Percentiles rank a stretch among this genome's conserved stretches.
These are phyloP conservation scores for Orthosia cruda DNA, from an alignment of 2,888 invertebrate genomes.

Conservation along the genomic window DNA sequence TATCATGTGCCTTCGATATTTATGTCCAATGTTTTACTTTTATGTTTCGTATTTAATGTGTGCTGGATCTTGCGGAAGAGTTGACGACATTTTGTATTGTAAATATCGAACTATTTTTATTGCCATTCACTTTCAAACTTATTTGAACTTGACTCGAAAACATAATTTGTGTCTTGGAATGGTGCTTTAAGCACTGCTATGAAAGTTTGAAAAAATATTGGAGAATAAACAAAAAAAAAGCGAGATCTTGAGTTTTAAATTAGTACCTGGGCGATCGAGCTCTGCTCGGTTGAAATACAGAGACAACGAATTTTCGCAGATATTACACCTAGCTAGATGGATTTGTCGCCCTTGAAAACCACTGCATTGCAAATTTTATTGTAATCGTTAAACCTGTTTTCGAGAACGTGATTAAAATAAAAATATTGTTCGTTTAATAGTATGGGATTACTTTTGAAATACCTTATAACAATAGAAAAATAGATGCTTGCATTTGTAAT, in stretches of 20 bases:
- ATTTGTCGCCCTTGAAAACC: no score
- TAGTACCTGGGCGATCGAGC: no score
- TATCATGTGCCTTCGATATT: conserved; percentile 65
- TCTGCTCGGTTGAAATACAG: no score
- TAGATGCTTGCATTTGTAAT: no score
- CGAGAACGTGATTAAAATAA: no score
- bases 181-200: not conserved
- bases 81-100: conserved; percentile 21
- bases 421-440: no score
- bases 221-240: not conserved
- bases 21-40: conserved; percentile 58
- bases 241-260: no score
- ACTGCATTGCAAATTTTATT: no score
- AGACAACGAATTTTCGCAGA: no score
- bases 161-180: not conserved
- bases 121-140: conserved; percentile 3
- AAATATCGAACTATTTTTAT: not conserved
- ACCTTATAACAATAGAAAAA: not conserved
- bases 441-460: not conserved
- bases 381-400: no score
- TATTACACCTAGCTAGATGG: no score
- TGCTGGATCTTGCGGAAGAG: conserved; percentile 14
- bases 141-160: not conserved
- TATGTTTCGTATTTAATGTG: conserved; percentile 54
- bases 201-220: not conserved